Evolutionary conservation across 2,888 invertebrate species (phyloP), one percentile per base, ranked within the genome.

Genomic region (Amiota minor): DNA sequence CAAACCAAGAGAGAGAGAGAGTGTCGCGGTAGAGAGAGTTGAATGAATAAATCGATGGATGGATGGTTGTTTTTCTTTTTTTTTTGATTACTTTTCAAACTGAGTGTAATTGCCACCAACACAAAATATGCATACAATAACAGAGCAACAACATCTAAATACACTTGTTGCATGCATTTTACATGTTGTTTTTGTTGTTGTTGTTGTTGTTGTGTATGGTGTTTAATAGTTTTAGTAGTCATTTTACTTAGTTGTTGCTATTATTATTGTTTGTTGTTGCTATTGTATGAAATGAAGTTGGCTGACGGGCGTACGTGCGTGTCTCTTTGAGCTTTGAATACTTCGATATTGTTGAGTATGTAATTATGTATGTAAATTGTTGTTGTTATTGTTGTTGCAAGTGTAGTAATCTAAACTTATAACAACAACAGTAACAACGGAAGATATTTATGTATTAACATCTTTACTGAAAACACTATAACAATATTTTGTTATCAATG

Each of bases 151-250:
- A 23, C 3, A 12, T 20, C 59, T 6, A 11, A 20, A 59, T 59
- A 4, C 59, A 59, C 59, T 59, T 59, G 59, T 59, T 59, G 59
- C 59, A 59, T 18, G 6, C 23, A 59, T 18, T 8, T 6, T n/a
- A 6, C 9, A 12, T 9, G 20, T 59, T 59, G 4, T 56, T 56
- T 1, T n/a, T 11, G 35, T 35, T 62, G 62, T 35, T 62, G 20
- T 62, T 62, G 23, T 62, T 62, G 46, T 62, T 62, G 45, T 45
- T 62, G 45, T 62, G 35, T n/a, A n/a, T 62, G n/a, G 16, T 62
- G 16, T 62, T 35, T 35, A 35, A 35, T 35, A 35, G 35, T 35
- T n/a, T n/a, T 35, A 35, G 35, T 35, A 35, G 35, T 35, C 35
- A 8, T 35, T 35, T 35, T 35, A 35, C 35, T 35, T 35, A 35